Evolutionary conservation across 2,113 vertebrate species (phyloP).

Genomic region (Buteo buteo): DNA sequence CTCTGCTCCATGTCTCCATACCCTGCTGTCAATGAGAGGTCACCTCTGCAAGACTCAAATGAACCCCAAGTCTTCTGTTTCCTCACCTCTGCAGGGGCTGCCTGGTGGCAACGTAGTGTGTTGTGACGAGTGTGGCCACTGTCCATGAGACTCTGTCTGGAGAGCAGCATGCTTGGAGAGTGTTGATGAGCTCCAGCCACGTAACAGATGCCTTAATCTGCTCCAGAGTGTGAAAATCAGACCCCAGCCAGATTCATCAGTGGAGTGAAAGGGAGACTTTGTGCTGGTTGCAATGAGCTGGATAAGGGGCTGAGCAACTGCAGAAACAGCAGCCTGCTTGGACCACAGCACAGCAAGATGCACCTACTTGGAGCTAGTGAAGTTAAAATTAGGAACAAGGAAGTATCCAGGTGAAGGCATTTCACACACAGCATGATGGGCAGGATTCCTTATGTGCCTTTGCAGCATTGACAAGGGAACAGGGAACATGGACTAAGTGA

Average conservation of each 20-base stretch:
- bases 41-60: neutral
- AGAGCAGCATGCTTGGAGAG: neutral
- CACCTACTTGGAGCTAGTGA: neutral
- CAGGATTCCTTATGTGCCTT: neutral
- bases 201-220: neutral
- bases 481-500: neutral
- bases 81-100: neutral
- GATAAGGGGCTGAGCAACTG: neutral
- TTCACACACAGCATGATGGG: rapidly evolving
- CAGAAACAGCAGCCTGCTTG: neutral
- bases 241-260: neutral
- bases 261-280: neutral
- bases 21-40: neutral
- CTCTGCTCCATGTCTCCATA: neutral
- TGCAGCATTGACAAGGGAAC: neutral
- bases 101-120: rapidly evolving
- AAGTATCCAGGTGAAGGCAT: neutral
- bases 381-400: neutral
- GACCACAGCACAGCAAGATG: neutral
- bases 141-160: neutral
- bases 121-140: neutral
- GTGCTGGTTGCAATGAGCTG: neutral
- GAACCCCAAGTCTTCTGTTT: neutral
- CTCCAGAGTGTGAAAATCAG: neutral
- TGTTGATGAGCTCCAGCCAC: neutral